Percentiles rank a stretch among this genome's conserved stretches.
These are phyloP conservation scores for Micromys minutus DNA, from an alignment of 2,113 vertebrate genomes.

Conservation along the genomic window DNA sequence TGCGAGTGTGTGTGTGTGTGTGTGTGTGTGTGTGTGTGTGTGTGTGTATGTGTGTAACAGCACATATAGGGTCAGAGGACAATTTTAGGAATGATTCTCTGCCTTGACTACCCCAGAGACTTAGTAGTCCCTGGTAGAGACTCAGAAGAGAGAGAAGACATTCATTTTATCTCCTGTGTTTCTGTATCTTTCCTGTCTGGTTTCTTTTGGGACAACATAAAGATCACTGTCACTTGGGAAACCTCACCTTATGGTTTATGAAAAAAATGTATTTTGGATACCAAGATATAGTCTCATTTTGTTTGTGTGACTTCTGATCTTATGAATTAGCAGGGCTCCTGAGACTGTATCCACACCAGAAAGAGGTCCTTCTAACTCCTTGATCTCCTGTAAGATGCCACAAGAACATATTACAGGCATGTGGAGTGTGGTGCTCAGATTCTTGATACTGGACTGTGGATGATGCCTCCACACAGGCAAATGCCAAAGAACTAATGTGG, in stretches of 20 bases:
- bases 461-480: not conserved
- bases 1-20: no score
- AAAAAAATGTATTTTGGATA: not conserved
- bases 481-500: not conserved
- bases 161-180: not conserved
- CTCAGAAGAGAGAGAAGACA: not conserved
- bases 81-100: not conserved
- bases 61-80: not conserved
- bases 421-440: not conserved
- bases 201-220: not conserved
- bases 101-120: not conserved
- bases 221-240: not conserved
- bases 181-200: not conserved
- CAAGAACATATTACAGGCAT: not conserved
- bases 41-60: no score
- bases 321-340: not conserved
- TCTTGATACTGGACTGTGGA: not conserved
- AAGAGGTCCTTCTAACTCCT: not conserved
- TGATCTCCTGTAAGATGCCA: not conserved
- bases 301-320: not conserved
- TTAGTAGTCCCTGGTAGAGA: fast-evolving
- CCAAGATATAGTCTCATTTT: not conserved
- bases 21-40: no score
- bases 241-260: not conserved
- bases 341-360: fast-evolving